Evolutionary conservation across 2,797 vertebrate genomes (phyloP), one percentile per base, ranked within the genome.

Genomic region (Rhinella marina): DNA sequence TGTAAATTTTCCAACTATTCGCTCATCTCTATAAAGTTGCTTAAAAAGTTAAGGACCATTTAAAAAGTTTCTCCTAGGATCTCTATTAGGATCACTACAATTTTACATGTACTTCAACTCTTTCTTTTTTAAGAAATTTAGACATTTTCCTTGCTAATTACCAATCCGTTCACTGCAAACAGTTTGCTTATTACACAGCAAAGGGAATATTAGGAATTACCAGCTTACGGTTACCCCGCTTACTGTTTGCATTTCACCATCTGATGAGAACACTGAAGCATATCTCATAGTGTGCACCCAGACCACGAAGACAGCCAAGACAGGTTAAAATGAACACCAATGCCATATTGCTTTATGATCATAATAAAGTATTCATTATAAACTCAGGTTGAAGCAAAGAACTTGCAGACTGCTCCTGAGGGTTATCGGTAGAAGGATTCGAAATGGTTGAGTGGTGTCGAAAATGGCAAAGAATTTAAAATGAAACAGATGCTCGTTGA

Each of bases 401-500:
- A 61, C 32, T 9, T 59, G 81, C 23, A 88, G 90, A 88, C 89
- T 86, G 25, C 90, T 88, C 62, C 81, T 87, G 90, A 81, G 54
- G 84, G 66, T 87, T 92, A 92, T 84, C 87, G 19, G 68, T 41
- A 9, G 85, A 87, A 25, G 14, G 64, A n/a, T 88, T 90, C 87
- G 91, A 88, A 87, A 90, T 50, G 56, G 88, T 91, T 92, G 70
- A 86, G 70, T 90, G 90, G 90, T 84, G 68, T 84, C 83, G 73
- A 2, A 79, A 77, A 64, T 86, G 88, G 68, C 48, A 89, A 92
- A 88, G 89, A 93, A 92, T 87, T 89, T 70, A 88, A 87, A 93
- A 93, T 91, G 92, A 92, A 91, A 89, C 89, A 92, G 90, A 92
- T 91, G 88, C 50, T 91, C 81, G 90, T 84, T 86, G 87, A 90